Evolutionary conservation across 92 coral and sea anemone genomes (phyloP).

Genomic region (Blastomussa wellsi): DNA sequence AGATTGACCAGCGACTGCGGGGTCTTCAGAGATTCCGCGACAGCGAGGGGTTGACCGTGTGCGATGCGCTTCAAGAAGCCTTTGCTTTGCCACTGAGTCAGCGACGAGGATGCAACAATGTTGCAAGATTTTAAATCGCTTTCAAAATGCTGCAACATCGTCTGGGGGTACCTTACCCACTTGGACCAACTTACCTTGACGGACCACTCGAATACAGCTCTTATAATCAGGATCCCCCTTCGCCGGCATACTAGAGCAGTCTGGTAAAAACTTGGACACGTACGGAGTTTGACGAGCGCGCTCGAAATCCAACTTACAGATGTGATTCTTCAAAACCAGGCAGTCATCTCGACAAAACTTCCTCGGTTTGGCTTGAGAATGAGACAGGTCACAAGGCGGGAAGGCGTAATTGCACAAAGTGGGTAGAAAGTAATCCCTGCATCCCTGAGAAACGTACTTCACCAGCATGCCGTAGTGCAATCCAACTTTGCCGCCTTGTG

Average conservation of each 20-base stretch:
- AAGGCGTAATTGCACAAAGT: constrained; percentile 63
- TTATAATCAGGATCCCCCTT: constrained; percentile 59
- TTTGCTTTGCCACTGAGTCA: too few relatives aligned
- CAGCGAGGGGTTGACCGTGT: too few relatives aligned
- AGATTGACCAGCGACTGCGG: too few relatives aligned
- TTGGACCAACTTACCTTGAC: too few relatives aligned
- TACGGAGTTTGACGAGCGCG: neutral
- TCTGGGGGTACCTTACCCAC: too few relatives aligned
- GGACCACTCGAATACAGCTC: constrained; percentile 63
- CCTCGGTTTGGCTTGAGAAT: constrained; percentile 58
- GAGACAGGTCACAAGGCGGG: constrained; percentile 74
- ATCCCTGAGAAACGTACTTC: constrained; percentile 28
- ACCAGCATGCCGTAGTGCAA: neutral
- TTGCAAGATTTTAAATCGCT: too few relatives aligned
- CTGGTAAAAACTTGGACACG: constrained; percentile 29
- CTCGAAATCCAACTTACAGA: constrained; percentile 61
- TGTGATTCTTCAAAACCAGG: constrained; percentile 52
- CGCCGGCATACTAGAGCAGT: constrained; percentile 65
- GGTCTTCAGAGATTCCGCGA: too few relatives aligned
- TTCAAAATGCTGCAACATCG: too few relatives aligned
- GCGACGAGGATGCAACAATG: too few relatives aligned
- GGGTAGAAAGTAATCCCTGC: constrained; percentile 59
- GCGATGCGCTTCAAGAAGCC: too few relatives aligned
- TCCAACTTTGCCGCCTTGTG: neutral
- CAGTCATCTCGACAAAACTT: constrained; percentile 82